Percentiles rank a stretch among this genome's conserved stretches.
Conservation (phyloP, 2,888 invertebrate genomes). For the Lagria hirta region DNA sequence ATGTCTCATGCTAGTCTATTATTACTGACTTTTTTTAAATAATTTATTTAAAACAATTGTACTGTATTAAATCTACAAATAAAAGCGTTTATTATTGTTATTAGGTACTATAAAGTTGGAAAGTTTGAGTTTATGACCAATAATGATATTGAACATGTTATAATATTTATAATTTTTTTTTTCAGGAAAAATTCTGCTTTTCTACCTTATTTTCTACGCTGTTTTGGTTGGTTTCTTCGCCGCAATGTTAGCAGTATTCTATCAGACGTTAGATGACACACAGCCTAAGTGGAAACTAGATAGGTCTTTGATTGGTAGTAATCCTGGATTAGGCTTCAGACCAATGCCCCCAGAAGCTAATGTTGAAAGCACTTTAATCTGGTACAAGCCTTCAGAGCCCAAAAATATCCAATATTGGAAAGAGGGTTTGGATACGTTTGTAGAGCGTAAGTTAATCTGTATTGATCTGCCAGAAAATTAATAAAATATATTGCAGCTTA, state of each 20-base stretch:
- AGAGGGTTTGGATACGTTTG: constrained; percentile 71
- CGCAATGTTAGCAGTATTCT: constrained; percentile 91
- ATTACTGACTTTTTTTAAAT: too few species aligned
- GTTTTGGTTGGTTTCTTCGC: constrained; percentile 92
- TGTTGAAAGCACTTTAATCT: constrained; percentile 94
- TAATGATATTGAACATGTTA: too few species aligned
- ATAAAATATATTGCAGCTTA: constrained; percentile 53
- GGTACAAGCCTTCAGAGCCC: constrained; percentile 80
- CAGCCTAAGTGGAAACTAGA: constrained; percentile 90
- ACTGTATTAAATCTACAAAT: too few species aligned
- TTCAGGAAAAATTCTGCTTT: constrained; percentile 91
- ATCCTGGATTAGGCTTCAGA: constrained; percentile 89
- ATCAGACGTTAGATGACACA: constrained; percentile 82
- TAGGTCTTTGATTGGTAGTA: constrained; percentile 76
- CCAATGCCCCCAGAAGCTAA: constrained; percentile 92
- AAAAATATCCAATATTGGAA: constrained; percentile 83
- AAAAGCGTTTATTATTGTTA: too few species aligned
- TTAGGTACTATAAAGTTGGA: too few species aligned
- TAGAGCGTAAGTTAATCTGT: constrained; percentile 66
- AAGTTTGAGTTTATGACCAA: too few species aligned
- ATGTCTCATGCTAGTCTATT: too few species aligned
- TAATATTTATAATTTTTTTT: constrained; percentile 50
- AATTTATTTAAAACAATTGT: too few species aligned
- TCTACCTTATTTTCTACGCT: constrained; percentile 95
- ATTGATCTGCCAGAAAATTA: not conserved